Base-by-base conservation (phyloP, 2,113 vertebrate genomes). In the Otus sunia region DNA sequence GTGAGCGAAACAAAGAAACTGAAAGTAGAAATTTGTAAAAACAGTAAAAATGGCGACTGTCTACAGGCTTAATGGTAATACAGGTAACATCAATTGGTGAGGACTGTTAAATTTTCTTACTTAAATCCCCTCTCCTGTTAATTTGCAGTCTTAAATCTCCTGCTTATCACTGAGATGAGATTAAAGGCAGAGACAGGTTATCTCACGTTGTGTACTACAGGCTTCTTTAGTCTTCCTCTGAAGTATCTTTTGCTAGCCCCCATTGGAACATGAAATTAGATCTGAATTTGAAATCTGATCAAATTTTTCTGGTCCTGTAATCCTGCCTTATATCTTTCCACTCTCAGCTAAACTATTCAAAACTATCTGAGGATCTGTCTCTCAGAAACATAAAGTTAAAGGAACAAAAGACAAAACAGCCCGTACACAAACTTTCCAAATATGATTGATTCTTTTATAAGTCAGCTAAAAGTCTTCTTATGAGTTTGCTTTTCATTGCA, bases 401-500 rank as follows among this genome's bases (percentile, higher is more conserved):
- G 58, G 26, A 88, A 90, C 18, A 92, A 88, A 96, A 95, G 58
- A 82, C 60, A 76, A 85, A 90, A 73, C n/a, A 89, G 11, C 30
- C 34, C 16, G 39, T 76, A 86, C n/a, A 64, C 36, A 87, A 95
- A 95, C 92, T 96, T 95, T 92, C 45, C 85, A 95, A 97, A 94
- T 92, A 85, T 79, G 77, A 96, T 94, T 97, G 84, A 97, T 94
- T 94, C 58, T 90, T 88, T 91, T 91, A 59, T 92, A 94, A 87
- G 88, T 88, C 89, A 92, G 30, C 88, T 75, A 71, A 88, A 96
- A 97, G 15, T 92, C 67, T 88, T 86, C 66, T 94, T 95, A 92
- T 87, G 83, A 96, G 86, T 96, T 95, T 89, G 59, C 86, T 97
- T 97, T 94, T 94, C 86, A 96, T 91, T 94, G 73, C 53, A 79